Percentiles rank a stretch among this genome's conserved stretches.
Evolutionary conservation across 2,113 vertebrate species (phyloP).

Genomic region (Charina bottae): DNA sequence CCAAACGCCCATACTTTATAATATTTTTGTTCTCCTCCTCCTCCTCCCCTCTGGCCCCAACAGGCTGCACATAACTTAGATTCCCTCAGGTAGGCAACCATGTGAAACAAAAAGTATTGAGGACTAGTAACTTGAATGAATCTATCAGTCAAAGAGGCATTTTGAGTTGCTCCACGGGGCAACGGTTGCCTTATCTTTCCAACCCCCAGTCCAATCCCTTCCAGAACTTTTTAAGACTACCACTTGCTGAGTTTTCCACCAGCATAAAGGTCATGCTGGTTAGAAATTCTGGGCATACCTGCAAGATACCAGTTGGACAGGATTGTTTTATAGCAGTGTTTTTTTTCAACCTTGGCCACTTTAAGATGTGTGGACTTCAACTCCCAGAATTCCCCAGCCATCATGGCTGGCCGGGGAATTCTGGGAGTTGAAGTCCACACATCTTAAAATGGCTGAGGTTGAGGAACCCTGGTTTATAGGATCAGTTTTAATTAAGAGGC

Average conservation of each 20-base stretch:
- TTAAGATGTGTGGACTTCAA: neutral
- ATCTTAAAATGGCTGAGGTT: neutral
- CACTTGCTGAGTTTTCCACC: neutral
- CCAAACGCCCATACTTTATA: neutral
- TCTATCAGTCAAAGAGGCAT: neutral
- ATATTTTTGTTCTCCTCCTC: neutral
- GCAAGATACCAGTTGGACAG: neutral
- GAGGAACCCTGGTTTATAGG: neutral
- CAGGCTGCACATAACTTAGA: neutral
- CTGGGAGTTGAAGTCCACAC: neutral
- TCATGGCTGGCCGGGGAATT: neutral
- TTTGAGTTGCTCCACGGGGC: neutral
- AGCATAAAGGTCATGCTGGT: neutral
- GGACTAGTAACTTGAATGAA: neutral
- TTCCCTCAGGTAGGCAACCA: neutral
- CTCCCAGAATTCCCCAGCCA: neutral
- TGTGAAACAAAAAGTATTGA: neutral
- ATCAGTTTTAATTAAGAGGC: neutral
- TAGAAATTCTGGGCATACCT: neutral
- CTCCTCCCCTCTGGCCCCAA: neutral
- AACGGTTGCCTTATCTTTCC: neutral
- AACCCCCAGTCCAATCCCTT: neutral
- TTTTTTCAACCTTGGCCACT: neutral
- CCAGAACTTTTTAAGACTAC: no score
- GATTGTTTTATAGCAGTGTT: neutral